These are phyloP conservation scores for Gallinago paraguaiae DNA, from an alignment of 2,113 vertebrate species.

Conservation along the genomic window DNA sequence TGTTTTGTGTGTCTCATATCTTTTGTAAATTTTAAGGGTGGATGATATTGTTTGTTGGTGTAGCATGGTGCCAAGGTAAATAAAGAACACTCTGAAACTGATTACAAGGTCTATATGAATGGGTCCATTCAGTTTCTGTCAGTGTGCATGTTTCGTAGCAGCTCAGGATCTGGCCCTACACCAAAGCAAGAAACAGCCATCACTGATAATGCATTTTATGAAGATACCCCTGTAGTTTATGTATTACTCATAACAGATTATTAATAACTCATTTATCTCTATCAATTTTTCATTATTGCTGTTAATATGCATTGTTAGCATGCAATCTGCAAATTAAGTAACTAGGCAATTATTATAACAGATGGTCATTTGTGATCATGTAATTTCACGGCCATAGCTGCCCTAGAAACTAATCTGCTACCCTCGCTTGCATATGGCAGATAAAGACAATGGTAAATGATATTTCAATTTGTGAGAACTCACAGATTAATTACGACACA, in stretches of 20 bases:
- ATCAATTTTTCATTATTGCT: constrained; percentile 51
- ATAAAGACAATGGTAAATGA: constrained; percentile 7
- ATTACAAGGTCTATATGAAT: not conserved
- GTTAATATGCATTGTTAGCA: constrained; percentile 28
- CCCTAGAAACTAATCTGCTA: constrained; percentile 36
- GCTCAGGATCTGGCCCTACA: not conserved
- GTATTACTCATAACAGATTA: constrained; percentile 9
- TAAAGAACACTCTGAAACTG: not conserved
- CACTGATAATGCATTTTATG: constrained; percentile 8
- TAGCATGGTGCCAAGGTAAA: not conserved
- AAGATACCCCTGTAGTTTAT: not conserved
- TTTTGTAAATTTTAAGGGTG: not conserved
- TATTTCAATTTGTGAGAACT: not conserved
- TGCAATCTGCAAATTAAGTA: constrained; percentile 42
- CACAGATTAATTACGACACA: not conserved
- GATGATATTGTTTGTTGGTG: not conserved
- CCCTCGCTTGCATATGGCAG: constrained; percentile 9
- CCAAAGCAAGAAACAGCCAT: not conserved
- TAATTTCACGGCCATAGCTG: constrained; percentile 23
- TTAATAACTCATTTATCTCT: constrained; percentile 55
- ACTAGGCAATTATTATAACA: constrained; percentile 1
- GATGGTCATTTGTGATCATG: constrained; percentile 46
- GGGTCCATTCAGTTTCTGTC: not conserved
- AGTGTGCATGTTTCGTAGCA: not conserved
- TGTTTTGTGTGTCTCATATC: not conserved